phyloP scores from a whole-genome alignment of 2,797 vertebrate species.

The Gymnodraco acuticeps region DNA sequence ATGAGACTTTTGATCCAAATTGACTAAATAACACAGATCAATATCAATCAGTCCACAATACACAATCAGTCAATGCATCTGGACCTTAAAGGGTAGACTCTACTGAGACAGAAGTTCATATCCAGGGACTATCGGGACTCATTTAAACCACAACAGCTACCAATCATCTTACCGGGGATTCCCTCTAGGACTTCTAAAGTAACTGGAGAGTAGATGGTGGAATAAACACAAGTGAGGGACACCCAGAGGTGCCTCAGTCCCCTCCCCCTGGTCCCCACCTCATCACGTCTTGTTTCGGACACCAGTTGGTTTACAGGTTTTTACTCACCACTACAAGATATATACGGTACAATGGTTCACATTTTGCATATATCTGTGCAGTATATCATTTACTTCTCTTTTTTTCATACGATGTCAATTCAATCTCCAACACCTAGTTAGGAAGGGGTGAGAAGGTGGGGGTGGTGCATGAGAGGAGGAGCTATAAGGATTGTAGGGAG shows the following conservation, averaged over 20 bases:
- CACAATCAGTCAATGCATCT: slow-evolving; percentile 34
- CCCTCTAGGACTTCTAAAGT: slow-evolving; percentile 54
- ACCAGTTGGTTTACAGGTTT: slow-evolving; percentile 74
- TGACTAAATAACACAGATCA: slow-evolving; percentile 38
- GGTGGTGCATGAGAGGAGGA: slow-evolving; percentile 53
- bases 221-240: slow-evolving; percentile 54
- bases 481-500: slow-evolving; percentile 53
- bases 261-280: slow-evolving; percentile 66
- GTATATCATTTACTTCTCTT: slow-evolving; percentile 75
- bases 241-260: slow-evolving; percentile 29
- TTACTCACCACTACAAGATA: slow-evolving; percentile 82
- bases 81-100: slow-evolving; percentile 40
- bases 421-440: slow-evolving; percentile 79
- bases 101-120: slow-evolving; percentile 50
- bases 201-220: slow-evolving; percentile 51
- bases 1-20: slow-evolving; percentile 28
- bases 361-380: slow-evolving; percentile 86
- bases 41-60: slow-evolving; percentile 61
- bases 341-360: slow-evolving; percentile 83
- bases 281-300: slow-evolving; percentile 63
- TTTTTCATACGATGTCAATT: slow-evolving; percentile 72
- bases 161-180: slow-evolving; percentile 55
- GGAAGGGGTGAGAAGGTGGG: slow-evolving; percentile 47
- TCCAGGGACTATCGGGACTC: slow-evolving; percentile 59
- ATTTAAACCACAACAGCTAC: slow-evolving; percentile 72